These are phyloP conservation scores for Bujurquina vittata DNA, from an alignment of 2,113 vertebrate genomes.

Conservation along the genomic window DNA sequence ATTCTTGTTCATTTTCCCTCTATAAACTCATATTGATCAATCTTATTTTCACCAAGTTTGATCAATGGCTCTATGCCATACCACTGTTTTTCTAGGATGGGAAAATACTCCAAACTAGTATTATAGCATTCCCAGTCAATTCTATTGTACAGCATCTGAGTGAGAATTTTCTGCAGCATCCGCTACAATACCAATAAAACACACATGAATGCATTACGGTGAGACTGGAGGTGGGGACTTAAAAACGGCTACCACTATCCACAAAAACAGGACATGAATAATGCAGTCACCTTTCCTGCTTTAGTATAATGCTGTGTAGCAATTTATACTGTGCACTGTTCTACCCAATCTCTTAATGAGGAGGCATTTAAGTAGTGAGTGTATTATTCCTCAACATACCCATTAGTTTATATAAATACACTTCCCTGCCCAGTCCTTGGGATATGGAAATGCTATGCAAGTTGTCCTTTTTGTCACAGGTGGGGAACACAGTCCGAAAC, in stretches of 20 bases:
- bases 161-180: neutral
- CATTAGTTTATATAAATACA: constrained; percentile 26
- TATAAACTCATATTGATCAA: neutral
- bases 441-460: constrained; percentile 1
- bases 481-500: neutral
- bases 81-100: neutral
- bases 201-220: constrained; percentile 5
- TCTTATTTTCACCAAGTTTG: neutral
- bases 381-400: constrained; percentile 31
- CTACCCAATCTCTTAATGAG: constrained; percentile 33
- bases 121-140: neutral
- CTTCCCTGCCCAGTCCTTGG: neutral
- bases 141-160: neutral
- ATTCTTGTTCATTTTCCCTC: neutral
- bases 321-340: constrained; percentile 26
- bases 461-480: neutral
- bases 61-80: neutral
- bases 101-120: neutral
- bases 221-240: neutral
- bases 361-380: constrained; percentile 31
- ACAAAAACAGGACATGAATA: constrained; percentile 44
- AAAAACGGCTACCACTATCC: constrained; percentile 2
- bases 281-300: constrained; percentile 41
- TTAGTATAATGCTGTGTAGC: constrained; percentile 18
- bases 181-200: constrained; percentile 11